A percentile compares a stretch with the other conserved stretches of the same genome.
Evolutionary conservation across 2,113 vertebrate species (phyloP).

Genomic region (Syngnathus typhle): DNA sequence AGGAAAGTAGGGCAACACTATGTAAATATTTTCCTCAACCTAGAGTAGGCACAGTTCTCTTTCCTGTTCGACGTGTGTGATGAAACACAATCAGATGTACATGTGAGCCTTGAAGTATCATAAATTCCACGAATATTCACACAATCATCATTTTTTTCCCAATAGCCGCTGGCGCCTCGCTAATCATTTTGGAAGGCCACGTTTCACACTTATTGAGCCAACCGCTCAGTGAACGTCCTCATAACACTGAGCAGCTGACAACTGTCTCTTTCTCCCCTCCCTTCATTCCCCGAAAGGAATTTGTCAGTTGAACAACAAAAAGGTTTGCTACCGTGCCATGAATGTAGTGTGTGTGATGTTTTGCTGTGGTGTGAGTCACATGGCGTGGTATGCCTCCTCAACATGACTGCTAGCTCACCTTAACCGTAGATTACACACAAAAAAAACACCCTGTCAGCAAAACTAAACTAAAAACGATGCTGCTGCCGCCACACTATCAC

Average conservation of each 20-base stretch:
- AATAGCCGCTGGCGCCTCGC: neutral
- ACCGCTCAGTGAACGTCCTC: neutral
- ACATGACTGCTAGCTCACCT: neutral
- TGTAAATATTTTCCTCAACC: constrained; percentile 47
- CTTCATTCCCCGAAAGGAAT: constrained; percentile 39
- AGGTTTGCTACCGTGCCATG: constrained; percentile 52
- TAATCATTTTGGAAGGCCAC: constrained; percentile 24
- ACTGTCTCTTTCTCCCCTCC: constrained; percentile 19
- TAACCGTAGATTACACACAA: neutral
- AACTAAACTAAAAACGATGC: neutral
- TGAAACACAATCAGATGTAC: constrained; percentile 7
- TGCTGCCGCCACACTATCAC: neutral
- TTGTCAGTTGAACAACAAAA: constrained; percentile 46
- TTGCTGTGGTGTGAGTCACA: constrained; percentile 55
- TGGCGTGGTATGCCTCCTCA: constrained; percentile 1
- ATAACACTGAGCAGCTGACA: constrained; percentile 21
- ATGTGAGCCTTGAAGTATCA: constrained; percentile 14
- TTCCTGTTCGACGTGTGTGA: constrained; percentile 12
- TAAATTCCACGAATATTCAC: constrained; percentile 5
- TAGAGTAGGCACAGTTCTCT: constrained; percentile 24
- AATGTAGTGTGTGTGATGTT: constrained; percentile 44
- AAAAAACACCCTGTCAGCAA: neutral
- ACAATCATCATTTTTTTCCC: constrained; percentile 23
- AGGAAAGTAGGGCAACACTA: constrained; percentile 58
- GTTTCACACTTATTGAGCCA: constrained; percentile 4